Evolutionary conservation across 1,140 invertebrate species (phyloP), one percentile per base, ranked within the genome.

Genomic region (Drosophila pectinifera): DNA sequence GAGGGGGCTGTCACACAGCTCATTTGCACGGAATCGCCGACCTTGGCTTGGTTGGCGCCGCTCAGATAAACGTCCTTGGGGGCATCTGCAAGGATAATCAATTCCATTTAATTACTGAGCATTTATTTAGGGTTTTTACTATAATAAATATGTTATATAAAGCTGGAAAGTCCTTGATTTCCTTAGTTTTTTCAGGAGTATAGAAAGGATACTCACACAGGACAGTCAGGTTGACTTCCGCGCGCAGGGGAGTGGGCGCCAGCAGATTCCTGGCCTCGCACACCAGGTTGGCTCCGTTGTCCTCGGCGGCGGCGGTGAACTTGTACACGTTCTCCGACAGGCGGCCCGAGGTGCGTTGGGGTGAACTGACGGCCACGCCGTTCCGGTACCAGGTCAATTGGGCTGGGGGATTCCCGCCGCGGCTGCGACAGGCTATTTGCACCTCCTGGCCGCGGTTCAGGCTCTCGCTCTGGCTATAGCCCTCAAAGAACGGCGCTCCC

Each of bases 321-420:
- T 96, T 95, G 76, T 97, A 95, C 8, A 96, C 94, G 92, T 97
- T 98, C 82, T 97, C 95, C 13, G 97, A 97, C 74, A 97, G 94
- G 34, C 95, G 93, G 4, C 95, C 95, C 34, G 95, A 95, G 2
- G 96, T 97, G 57, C 90, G 86, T 95, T 91, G 90, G 6, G 90
- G 90, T 0, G 90, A 91, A 26, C 43, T 93, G 75, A 93, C 62
- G 26, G 76, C 95, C 78, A 96, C 95, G 11, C 96, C 95, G 90
- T 98, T 98, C 85, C 96, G 96, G 93, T 97, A 99, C 98, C 98
- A 99, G 57, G 98, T 95, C 6, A 99, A 94, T 89, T 98, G 96
- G 5, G 98, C 97, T 13, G 98, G 95, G 16, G 98, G 98, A 94
- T 99, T 99, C 3, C 98, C 98, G 22, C 98, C 98, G n/a, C 96